Percentiles rank a stretch among this genome's conserved stretches.
These are phyloP conservation scores for Cephus runcator DNA, from an alignment of 2,888 invertebrate genomes.

Conservation along the genomic window DNA sequence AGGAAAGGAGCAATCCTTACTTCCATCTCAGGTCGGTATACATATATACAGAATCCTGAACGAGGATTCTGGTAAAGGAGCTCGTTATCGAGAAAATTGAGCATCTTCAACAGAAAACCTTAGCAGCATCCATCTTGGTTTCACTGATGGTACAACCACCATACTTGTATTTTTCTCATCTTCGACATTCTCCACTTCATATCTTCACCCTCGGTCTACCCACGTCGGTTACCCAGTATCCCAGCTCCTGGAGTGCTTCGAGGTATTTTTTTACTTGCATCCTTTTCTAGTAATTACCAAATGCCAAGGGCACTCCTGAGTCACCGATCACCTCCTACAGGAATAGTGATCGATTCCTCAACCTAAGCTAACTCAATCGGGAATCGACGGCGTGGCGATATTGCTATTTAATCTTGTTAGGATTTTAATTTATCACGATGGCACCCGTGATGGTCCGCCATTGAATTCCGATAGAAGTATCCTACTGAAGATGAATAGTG, in stretches of 20 bases:
- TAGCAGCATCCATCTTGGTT: neutral
- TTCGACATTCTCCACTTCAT: neutral
- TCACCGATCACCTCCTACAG: neutral
- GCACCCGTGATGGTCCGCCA: neutral
- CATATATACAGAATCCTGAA: neutral
- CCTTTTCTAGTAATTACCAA: slow-evolving; percentile 1
- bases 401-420: slow-evolving; percentile 20
- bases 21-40: neutral
- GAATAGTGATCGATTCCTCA: slow-evolving; percentile 18
- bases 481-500: neutral
- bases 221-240: neutral
- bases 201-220: neutral
- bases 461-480: neutral
- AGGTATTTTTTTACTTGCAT: neutral
- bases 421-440: slow-evolving; percentile 20
- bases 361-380: slow-evolving; percentile 12
- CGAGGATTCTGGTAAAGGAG: neutral
- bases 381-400: slow-evolving; percentile 18
- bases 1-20: neutral
- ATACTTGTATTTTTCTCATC: neutral
- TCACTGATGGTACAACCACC: neutral
- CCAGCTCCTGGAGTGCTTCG: neutral
- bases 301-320: slow-evolving; percentile 10
- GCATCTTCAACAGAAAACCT: neutral
- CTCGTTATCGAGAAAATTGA: slow-evolving; percentile 1